Percentiles rank a stretch among this genome's conserved stretches.
Conservation (phyloP, 2,888 invertebrate species). For the Myathropa florea region DNA sequence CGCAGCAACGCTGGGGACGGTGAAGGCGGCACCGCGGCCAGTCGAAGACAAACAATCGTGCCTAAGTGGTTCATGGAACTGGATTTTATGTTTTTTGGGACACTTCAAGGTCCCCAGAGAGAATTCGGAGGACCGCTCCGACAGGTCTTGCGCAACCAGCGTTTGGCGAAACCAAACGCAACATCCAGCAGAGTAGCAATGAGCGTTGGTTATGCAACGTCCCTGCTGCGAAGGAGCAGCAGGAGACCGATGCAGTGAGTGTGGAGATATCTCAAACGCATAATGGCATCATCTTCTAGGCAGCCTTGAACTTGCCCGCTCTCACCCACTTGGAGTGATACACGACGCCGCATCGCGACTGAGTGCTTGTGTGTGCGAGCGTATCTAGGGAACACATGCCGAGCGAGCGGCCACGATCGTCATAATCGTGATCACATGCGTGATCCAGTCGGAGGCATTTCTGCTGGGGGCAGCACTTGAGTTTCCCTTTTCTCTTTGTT, state of each 20-base stretch:
- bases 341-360: background rate
- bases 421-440: slow-evolving; percentile 67
- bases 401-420: slow-evolving; percentile 60
- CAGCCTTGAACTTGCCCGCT: slow-evolving; percentile 65
- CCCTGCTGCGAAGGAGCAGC: slow-evolving; percentile 35
- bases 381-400: slow-evolving; percentile 62
- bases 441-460: slow-evolving; percentile 51
- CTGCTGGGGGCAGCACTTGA: slow-evolving; percentile 48
- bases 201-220: slow-evolving; percentile 28
- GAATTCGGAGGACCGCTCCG: slow-evolving; percentile 6
- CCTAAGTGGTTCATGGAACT: slow-evolving; percentile 47
- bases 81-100: slow-evolving; percentile 13
- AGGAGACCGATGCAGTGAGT: slow-evolving; percentile 32
- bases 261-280: slow-evolving; percentile 4
- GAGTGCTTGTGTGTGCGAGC: background rate
- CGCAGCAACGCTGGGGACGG: background rate
- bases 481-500: slow-evolving; percentile 33
- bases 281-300: slow-evolving; percentile 48
- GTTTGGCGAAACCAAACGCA: slow-evolving; percentile 38
- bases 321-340: slow-evolving; percentile 44
- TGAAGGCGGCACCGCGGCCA: background rate
- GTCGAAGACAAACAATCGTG: slow-evolving; percentile 51
- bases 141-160: slow-evolving; percentile 51
- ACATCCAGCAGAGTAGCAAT: slow-evolving; percentile 13
- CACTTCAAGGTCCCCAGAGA: slow-evolving; percentile 51